Evolutionary conservation across 2,888 invertebrate species (phyloP).

Genomic region (Eristalis intricaria): DNA sequence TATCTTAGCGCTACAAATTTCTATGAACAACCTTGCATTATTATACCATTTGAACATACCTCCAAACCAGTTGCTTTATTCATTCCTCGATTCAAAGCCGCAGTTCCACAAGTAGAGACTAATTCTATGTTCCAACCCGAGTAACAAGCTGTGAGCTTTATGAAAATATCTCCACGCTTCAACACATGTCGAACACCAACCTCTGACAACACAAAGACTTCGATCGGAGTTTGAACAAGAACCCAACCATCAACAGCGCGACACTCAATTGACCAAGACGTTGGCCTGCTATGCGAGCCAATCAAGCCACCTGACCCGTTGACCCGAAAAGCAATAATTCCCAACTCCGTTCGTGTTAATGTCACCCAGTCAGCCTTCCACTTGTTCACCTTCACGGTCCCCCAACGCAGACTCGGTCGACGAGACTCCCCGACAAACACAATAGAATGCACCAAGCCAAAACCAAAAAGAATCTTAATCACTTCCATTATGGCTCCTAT

Average conservation of each 20-base stretch:
- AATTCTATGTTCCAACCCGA: too few relatives aligned
- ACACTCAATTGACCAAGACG: background rate
- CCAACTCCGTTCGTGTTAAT: conserved; percentile 22
- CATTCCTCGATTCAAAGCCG: too few relatives aligned
- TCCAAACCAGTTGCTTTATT: too few relatives aligned
- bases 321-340: background rate
- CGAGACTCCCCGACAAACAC: conserved; percentile 27
- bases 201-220: background rate
- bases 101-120: too few relatives aligned
- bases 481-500: conserved; percentile 49
- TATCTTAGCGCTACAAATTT: too few relatives aligned
- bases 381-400: conserved; percentile 44
- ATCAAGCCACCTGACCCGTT: background rate
- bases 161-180: background rate
- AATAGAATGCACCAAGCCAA: background rate
- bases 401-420: background rate
- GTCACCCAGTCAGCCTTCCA: conserved; percentile 43
- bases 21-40: too few relatives aligned
- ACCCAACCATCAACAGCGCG: background rate
- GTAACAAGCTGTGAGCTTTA: too few relatives aligned
- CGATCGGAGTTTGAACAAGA: background rate
- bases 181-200: background rate
- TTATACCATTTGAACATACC: too few relatives aligned
- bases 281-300: background rate
- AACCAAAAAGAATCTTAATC: conserved; percentile 50